phyloP scores from a whole-genome alignment of 2,888 invertebrate species.

The Andrena chrysosceles region DNA sequence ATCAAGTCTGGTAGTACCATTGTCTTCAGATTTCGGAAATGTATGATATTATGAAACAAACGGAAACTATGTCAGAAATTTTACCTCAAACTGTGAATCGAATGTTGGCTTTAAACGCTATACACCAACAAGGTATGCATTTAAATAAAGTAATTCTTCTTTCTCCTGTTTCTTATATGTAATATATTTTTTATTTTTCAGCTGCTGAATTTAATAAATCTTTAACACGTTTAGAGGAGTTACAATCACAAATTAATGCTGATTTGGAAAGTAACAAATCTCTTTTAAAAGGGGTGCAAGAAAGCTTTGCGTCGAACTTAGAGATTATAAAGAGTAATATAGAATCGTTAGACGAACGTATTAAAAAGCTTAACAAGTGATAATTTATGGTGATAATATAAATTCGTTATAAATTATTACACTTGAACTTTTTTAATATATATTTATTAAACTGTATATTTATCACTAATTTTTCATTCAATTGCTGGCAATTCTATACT shows the following conservation, averaged over 20 bases:
- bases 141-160: conserved; percentile 41
- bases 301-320: conserved; percentile 92
- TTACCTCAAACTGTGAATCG: conserved; percentile 93
- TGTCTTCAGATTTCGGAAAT: conserved; percentile 90
- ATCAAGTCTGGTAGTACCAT: conserved; percentile 33
- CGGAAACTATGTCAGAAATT: conserved; percentile 92
- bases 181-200: conserved; percentile 81
- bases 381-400: conserved; percentile 59
- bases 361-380: conserved; percentile 87
- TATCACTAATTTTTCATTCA: conserved; percentile 31
- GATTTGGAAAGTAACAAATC: conserved; percentile 92
- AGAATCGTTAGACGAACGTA: conserved; percentile 90
- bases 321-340: conserved; percentile 92
- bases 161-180: conserved; percentile 25
- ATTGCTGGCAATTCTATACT: conserved; percentile 19
- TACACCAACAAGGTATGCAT: conserved; percentile 94
- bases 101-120: conserved; percentile 93
- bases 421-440: conserved; percentile 36
- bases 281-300: conserved; percentile 91
- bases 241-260: conserved; percentile 90
- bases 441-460: conserved; percentile 53
- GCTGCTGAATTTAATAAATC: conserved; percentile 95
- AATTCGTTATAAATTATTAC: conserved; percentile 46
- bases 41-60: conserved; percentile 94
- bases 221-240: conserved; percentile 91